Base-by-base conservation (phyloP, 2,888 invertebrate species). In the Eristalis arbustorum region DNA sequence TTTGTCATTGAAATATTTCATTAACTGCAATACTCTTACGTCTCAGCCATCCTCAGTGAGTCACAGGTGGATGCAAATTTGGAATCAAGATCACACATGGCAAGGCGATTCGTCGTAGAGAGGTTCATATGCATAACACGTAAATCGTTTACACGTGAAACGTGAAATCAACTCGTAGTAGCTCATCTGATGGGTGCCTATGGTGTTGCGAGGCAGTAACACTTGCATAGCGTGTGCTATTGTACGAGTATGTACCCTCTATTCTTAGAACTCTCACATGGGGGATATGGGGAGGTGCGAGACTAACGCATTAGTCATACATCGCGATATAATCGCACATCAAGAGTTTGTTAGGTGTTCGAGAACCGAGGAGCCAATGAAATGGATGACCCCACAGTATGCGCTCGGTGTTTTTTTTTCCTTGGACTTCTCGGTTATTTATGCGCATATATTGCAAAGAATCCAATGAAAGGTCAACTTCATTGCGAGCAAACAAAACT, bases 291-390 rank as follows among this genome's bases (percentile, higher is more conserved):
- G 49, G 42, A 6, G n/a, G 63, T 80, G 76, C 74, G 72, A 69
- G 42, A 72, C 81, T 59, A 81, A 77, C 56, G 81, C 73, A 85
- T 78, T 85, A 82, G 77, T 85, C 85, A 85, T 77, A 23, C 76
- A 68, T 18, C 71, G 57, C 75, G 40, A 71, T 31, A 74, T 56
- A 61, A 78, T 79, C 71, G 62, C 66, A 61, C 64, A 68, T 63
- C 61, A 63, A 49, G 71, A 67, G 62, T 67, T 59, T 62, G 34
- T n/a, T 37, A 49, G 64, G 62, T 67, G 69, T 69, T 77, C 49
- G 18, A 28, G 40, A 69, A 64, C 34, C 56, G 79, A 18, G 34
- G 74, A 79, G 66, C 40, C n/a, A 42, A 64, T 69, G 56, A 75
- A 74, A 66, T 69, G 23, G 57, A 72, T 66, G 67, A 37, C 66